Evolutionary conservation across 37 sponge, comb jelly and placozoan species (phyloP), one percentile per base, ranked within the genome.

Genomic region (Oopsacas minuta): DNA sequence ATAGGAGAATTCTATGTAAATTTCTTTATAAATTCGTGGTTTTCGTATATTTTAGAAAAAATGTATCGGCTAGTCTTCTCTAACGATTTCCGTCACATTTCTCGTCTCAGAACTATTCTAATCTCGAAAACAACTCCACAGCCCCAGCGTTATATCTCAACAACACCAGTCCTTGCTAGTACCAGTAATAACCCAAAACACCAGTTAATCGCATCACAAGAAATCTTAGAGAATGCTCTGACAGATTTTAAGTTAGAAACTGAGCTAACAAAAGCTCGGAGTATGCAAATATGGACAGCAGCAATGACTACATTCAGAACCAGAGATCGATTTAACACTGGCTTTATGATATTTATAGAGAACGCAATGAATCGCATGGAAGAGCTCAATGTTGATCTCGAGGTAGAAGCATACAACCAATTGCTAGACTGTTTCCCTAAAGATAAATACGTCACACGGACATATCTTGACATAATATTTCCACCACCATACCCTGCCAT

Each of bases 401-500:
- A 96, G 46, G 81, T 96, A 3, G 81, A 83, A 0, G 87, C 89
- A 0, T 96, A 96, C 87, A 96, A 96, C 39, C 83, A 83, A 52
- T 36, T 96, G 0, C 69, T 96, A 8, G 91, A 91, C 36, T 35
- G 93, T 25, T 93, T 93, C 52, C 96, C 96, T 23, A 90, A 90
- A 51, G 94, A 87, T 7, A 83, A 90, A 34, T 96, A 86, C 83
- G 61, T 53, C 10, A 89, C 87, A n/a, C 88, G 51, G 36, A 88
- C 81, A 1, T 42, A 91, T 28, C 52, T 96, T 30, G 96, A 96
- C 89, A 89, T 92, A 0, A 15, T 96, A 0, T 96, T 95, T 92
- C 96, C 96, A 0, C 89, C 82, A 17, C 89, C 94, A 0, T 82
- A 86, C 22, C 96, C 96, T 23, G 95, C 93, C 30, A 83, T 93